Evolutionary conservation across 2,113 vertebrate genomes (phyloP).

Genomic region (Salvelinus fontinalis): DNA sequence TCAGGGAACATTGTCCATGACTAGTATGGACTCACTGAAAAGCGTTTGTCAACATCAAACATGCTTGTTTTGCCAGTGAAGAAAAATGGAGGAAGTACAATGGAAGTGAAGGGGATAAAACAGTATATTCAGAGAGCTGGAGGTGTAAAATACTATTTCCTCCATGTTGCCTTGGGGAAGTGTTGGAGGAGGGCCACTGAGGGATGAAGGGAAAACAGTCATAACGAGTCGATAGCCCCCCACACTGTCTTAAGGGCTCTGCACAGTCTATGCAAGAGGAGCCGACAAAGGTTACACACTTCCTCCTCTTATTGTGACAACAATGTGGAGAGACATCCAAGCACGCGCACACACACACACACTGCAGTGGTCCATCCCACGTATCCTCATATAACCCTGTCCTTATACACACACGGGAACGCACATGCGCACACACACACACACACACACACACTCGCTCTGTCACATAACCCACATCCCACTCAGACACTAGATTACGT

Average conservation of each 20-base stretch:
- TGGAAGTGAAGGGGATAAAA: conserved; percentile 19
- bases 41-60: conserved; percentile 33
- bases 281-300: conserved; percentile 14
- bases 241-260: conserved; percentile 7
- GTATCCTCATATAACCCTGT: too few species aligned
- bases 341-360: background rate
- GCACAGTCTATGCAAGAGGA: conserved; percentile 14
- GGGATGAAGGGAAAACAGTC: conserved; percentile 19
- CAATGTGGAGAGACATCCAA: background rate
- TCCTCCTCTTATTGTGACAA: background rate
- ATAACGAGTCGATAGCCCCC: conserved; percentile 7
- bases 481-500: background rate
- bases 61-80: conserved; percentile 22
- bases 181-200: conserved; percentile 17
- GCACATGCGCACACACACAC: background rate
- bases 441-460: background rate
- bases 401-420: too few species aligned
- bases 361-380: too few species aligned
- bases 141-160: conserved; percentile 41
- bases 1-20: background rate
- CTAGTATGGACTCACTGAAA: conserved; percentile 30
- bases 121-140: conserved; percentile 18
- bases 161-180: conserved; percentile 25
- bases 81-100: conserved; percentile 18
- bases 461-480: background rate